Evolutionary conservation across 2,797 vertebrate species (phyloP).

Genomic region (Melanogrammus aeglefinus): DNA sequence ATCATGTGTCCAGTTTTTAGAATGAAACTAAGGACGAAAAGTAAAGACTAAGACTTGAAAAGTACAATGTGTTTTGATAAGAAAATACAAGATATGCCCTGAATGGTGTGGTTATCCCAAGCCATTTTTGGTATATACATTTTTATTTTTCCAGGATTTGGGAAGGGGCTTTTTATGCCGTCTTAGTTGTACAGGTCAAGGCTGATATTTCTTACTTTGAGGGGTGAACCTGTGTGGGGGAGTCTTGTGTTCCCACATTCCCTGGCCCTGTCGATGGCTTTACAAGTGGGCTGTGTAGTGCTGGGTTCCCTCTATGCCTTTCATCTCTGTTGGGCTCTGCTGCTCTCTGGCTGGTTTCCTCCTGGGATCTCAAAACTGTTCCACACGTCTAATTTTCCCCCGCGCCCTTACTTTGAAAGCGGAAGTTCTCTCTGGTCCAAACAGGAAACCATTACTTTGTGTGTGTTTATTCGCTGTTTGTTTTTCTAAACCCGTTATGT

Average conservation of each 20-base stretch:
- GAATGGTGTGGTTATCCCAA: background rate
- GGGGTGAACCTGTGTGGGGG: background rate
- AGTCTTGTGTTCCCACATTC: background rate
- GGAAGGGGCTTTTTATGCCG: conserved; percentile 40
- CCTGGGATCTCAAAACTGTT: background rate
- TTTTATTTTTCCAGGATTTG: conserved; percentile 46
- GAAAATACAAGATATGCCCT: background rate
- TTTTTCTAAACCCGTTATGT: background rate
- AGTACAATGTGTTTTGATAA: background rate
- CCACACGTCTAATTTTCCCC: background rate
- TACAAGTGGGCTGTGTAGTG: background rate
- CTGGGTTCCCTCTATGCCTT: background rate
- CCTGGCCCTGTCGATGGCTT: background rate
- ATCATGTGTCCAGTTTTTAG: background rate
- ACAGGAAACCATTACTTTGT: background rate
- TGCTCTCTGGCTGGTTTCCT: conserved; percentile 1
- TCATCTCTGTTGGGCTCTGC: background rate
- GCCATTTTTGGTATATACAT: background rate
- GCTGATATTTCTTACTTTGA: background rate
- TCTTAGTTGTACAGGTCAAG: background rate
- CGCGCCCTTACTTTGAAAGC: background rate
- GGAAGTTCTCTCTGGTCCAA: conserved; percentile 3
- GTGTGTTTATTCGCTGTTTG: conserved; percentile 8
- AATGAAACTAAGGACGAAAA: background rate
- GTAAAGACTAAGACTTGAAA: background rate